Conservation (phyloP, 2,113 vertebrate species). For the Mus spicilegus region DNA sequence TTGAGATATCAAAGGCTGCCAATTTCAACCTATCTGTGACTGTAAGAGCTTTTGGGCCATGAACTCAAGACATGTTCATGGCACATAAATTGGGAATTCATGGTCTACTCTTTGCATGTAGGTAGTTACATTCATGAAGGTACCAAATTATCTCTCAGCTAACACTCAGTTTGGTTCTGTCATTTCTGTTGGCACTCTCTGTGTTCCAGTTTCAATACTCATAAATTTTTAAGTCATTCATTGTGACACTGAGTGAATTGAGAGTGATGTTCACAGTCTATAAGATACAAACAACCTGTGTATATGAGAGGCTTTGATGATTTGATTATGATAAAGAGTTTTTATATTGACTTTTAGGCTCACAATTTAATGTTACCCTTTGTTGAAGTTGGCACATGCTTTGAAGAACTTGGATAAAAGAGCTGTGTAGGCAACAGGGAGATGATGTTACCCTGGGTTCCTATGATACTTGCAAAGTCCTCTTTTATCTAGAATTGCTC, state of each 20-base stretch:
- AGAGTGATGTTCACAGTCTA: neutral
- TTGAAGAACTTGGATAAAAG: slow-evolving; percentile 49
- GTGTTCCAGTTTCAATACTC: neutral
- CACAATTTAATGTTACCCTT: neutral
- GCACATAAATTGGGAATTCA: neutral
- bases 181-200: neutral
- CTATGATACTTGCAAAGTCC: neutral
- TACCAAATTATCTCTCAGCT: neutral
- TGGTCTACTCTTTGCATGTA: neutral
- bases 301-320: neutral
- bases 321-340: neutral
- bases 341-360: neutral
- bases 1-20: neutral
- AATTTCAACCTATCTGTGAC: no score
- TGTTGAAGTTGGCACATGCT: neutral
- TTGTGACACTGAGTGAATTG: neutral
- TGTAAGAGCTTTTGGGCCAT: neutral
- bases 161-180: neutral
- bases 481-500: neutral
- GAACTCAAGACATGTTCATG: neutral
- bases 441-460: neutral
- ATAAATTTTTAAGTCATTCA: neutral
- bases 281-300: no score
- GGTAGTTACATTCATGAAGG: neutral
- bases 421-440: no score